Conservation (phyloP, 1,140 invertebrate species). For the Pseudomyrmex dendroicus region DNA sequence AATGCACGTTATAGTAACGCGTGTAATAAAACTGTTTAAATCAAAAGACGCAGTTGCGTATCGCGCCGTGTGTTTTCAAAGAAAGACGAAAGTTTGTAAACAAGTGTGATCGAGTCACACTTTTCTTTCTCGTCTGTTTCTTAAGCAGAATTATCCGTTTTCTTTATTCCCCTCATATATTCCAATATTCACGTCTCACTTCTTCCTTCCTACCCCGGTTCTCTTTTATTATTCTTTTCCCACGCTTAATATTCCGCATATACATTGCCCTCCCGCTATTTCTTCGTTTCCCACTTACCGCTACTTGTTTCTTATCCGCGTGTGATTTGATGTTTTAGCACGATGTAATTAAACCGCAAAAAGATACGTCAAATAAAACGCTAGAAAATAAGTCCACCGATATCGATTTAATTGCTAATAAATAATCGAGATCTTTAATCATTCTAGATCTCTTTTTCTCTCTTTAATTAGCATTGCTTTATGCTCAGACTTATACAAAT, state of each 20-base stretch:
- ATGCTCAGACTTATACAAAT: too few species aligned
- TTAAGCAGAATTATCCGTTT: neutral
- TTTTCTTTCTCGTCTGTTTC: neutral
- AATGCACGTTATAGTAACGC: neutral
- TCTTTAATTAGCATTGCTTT: neutral
- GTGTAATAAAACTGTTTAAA: neutral
- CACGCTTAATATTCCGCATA: slow-evolving; percentile 58
- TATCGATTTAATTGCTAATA: slow-evolving; percentile 24
- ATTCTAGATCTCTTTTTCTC: neutral
- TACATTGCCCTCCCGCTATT: slow-evolving; percentile 44
- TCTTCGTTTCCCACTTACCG: slow-evolving; percentile 41
- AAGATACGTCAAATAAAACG: neutral
- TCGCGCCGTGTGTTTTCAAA: neutral
- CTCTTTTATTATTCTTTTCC: slow-evolving; percentile 57
- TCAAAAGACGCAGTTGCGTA: neutral
- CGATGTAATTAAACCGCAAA: neutral
- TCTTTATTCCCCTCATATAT: neutral
- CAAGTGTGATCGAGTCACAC: neutral
- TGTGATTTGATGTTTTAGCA: neutral
- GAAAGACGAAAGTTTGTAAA: neutral
- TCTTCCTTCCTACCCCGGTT: slow-evolving; percentile 17
- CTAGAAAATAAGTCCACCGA: neutral
- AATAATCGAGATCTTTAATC: neutral
- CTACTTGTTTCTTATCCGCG: neutral
- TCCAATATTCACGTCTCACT: neutral